A percentile compares a stretch with the other conserved stretches of the same genome.
These are phyloP conservation scores for Enteromius mattozi DNA, from an alignment of 2,797 vertebrate species.

Conservation along the genomic window DNA sequence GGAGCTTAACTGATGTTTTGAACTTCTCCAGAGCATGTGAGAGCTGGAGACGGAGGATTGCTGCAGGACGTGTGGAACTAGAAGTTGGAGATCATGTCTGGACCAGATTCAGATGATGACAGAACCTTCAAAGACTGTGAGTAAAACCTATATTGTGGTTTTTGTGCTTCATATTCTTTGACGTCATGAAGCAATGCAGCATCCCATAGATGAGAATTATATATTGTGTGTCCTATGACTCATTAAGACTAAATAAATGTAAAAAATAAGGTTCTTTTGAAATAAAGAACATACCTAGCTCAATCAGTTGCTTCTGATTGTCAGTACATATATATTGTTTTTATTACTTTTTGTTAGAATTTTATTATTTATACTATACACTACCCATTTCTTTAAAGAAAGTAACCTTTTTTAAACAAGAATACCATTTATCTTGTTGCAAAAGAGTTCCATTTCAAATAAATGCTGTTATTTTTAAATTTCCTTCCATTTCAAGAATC, in stretches of 20 bases:
- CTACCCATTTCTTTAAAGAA: neutral
- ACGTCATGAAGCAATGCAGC: neutral
- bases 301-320: neutral
- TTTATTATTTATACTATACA: neutral
- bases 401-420: neutral
- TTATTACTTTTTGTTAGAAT: neutral
- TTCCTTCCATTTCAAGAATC: neutral
- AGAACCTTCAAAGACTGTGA: conserved; percentile 86
- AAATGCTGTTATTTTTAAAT: neutral
- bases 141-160: conserved; percentile 69
- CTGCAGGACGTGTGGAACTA: conserved; percentile 73
- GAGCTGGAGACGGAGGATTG: conserved; percentile 63
- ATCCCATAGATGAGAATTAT: neutral
- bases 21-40: conserved; percentile 73
- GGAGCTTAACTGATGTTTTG: conserved; percentile 63
- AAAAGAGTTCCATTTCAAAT: neutral
- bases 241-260: neutral
- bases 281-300: no score
- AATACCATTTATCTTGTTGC: neutral
- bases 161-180: neutral
- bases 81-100: conserved; percentile 78
- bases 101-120: conserved; percentile 79
- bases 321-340: neutral
- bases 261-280: neutral
- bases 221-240: neutral